Base-by-base conservation (phyloP, 2,888 invertebrate genomes). In the Bimastos eiseni region DNA sequence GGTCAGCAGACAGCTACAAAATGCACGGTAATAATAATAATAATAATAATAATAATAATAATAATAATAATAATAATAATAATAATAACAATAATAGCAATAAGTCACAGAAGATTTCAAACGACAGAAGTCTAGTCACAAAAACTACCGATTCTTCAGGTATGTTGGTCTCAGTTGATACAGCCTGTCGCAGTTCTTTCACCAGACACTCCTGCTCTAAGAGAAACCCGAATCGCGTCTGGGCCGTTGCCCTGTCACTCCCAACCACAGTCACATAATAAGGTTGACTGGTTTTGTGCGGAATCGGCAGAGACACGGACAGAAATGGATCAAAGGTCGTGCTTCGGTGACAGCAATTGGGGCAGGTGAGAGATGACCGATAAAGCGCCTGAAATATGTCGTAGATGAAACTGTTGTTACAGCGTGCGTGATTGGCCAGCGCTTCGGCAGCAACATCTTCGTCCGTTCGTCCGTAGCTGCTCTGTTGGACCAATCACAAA, bases 261-360 rank as follows among this genome's bases (percentile, higher is more conserved):
- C 38, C 15, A 33, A 96, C 97, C 93, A 97, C 97, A 93, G 97
- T 98, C 92, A 98, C 97, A 94, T 97, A 97, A 92, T 98, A 96
- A 90, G 97, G 97, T 37, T 89, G 89, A 90, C 97, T 96, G 91
- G 97, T 97, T 92, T 97, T 96, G 94, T 97, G 97, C 38, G 98
- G 98, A 93, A 99, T 96, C 93, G 98, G 98, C 92, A 99, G 97
- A 91, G 98, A 98, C 93, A 99, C 97, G 95, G 98, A 98, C 93
- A 98, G 97, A 95, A 98, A 99, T 34, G 98, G 98, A 95, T 99
- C 99, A 95, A 98, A 99, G 83, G 98, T 99, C 95, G 98, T 98
- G 93, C 98, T 98, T 94, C 98, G 98, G 92, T 97, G 97, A 93
- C 97, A 97, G 96, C 99, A 99, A 93, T 98, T 96, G 30, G 98